Evolutionary conservation across 2,797 vertebrate species (phyloP), one percentile per base, ranked within the genome.

Genomic region (Crocodylus rhombifer): DNA sequence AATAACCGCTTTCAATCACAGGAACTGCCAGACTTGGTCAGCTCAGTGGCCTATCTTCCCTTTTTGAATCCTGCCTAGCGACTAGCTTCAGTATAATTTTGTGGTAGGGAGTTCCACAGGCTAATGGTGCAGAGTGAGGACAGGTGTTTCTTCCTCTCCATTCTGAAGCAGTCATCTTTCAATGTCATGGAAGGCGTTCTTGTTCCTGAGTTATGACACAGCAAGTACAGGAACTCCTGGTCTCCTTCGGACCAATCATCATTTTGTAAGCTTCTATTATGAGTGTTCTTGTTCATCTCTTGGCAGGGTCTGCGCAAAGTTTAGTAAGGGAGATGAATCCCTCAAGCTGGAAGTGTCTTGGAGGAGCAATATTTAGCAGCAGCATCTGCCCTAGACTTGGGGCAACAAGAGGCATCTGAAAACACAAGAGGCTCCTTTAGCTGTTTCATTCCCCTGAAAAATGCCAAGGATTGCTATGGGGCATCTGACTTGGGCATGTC

Each of bases 11-110:
- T 91, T 94, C 69, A 30, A 33, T 92, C 95, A 93, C 92, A 95
- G 92, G 85, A 95, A 92, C 88, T 71, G 3, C 82, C 89, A 93
- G 92, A 96, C 7, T 36, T 12, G 30, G 89, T 96, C 94, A 96
- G 74, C 65, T 85, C 86, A 75, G 71, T 88, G 88, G 69, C 88
- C 94, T 90, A 25, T 51, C 21, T 42, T 73, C 36, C 69, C 16
- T 42, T 71, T 26, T 26, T 30, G 78, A 23, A 5, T 30, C n/a
- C 86, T 77, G 3, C 75, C 89, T 85, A 61, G 80, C 55, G 86
- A 8, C 12, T 89, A 85, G 84, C 36, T 71, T 65, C 65, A 6
- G 7, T 17, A 75, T 65, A 79, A 84, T 42, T 57, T 20, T 64
- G 63, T 83, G 77, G 69, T 14, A 55, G 23, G 65, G 87, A 94